These are phyloP conservation scores for Rhingia rostrata DNA, from an alignment of 2,888 invertebrate genomes.

Conservation along the genomic window DNA sequence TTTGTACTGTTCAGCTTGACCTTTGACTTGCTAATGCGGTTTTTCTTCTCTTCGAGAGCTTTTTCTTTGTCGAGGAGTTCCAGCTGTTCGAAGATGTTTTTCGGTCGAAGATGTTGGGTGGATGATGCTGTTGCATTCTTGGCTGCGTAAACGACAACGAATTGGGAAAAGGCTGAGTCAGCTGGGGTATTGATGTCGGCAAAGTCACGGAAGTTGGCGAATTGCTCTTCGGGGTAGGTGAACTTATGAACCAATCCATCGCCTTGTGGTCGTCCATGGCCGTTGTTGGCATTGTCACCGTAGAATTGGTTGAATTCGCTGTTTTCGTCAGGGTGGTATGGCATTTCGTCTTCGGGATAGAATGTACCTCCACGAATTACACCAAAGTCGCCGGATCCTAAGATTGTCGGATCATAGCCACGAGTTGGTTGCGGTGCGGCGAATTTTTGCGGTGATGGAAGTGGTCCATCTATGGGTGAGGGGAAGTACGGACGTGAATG, in stretches of 20 bases:
- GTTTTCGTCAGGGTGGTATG: slow-evolving; percentile 83
- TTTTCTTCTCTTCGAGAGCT: slow-evolving; percentile 80
- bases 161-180: slow-evolving; percentile 91
- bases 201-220: slow-evolving; percentile 94
- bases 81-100: slow-evolving; percentile 92
- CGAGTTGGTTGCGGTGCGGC: slow-evolving; percentile 83
- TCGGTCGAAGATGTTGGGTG: slow-evolving; percentile 84
- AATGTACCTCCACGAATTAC: slow-evolving; percentile 94
- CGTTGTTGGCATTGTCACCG: slow-evolving; percentile 85
- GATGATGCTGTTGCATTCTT: slow-evolving; percentile 87
- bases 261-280: slow-evolving; percentile 88
- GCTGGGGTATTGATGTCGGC: slow-evolving; percentile 94
- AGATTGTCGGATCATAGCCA: slow-evolving; percentile 85
- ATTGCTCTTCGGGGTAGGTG: slow-evolving; percentile 91
- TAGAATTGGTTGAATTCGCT: slow-evolving; percentile 85
- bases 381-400: slow-evolving; percentile 94
- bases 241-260: slow-evolving; percentile 87
- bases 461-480: slow-evolving; percentile 84
- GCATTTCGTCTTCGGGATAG: slow-evolving; percentile 89
- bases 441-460: slow-evolving; percentile 84
- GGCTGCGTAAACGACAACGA: slow-evolving; percentile 92
- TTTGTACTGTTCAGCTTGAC: slow-evolving; percentile 85
- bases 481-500: slow-evolving; percentile 86
- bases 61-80: slow-evolving; percentile 88
- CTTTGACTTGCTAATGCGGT: slow-evolving; percentile 85